Base-by-base conservation (phyloP, 2,113 vertebrate species). In the Pelusios castaneus region DNA sequence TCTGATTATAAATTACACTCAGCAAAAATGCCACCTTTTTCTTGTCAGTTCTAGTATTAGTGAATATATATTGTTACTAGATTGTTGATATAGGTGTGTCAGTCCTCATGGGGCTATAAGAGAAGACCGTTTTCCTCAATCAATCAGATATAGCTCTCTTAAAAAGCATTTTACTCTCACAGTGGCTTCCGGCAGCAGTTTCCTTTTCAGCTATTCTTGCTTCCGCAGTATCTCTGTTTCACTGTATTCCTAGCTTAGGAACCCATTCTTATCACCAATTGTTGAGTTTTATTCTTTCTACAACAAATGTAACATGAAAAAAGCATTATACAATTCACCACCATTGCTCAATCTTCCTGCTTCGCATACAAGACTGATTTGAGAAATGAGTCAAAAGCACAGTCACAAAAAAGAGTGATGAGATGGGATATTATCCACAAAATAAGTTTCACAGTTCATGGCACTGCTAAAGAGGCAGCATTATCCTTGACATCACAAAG, bases 361-460 rank as follows among this genome's bases (percentile, higher is more conserved):
- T 89, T 85, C 85, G 95, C 43, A 91, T 95, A 90, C 47, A 82
- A 83, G 89, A 89, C 85, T 92, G 91, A 88, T 54, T 93, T 93
- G 79, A 91, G 81, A 52, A 49, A 41, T 27, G 60, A 88, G 27
- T 31, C 29, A 51, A 82, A 63, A 41, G 47, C 22, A 2, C 38
- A 84, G 27, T n/a, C 27, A 52, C 12, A 82, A 58, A 75, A 70
- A 49, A 49, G 76, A 92, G 89, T 51, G 47, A 19, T 90, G 55
- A 29, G 9, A 22, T 81, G 49, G 88, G 51, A 4, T 54, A 73
- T 80, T 87, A 17, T 77, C 49, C 54, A 87, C 80, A 60, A 92
- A 67, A 55, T 60, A 88, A 85, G 88, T 91, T 84, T 89, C 88
- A 93, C 88, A 90, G 87, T 79, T 21, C 19, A 1, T 56, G 41